These are phyloP conservation scores for Ernsta delagoae DNA, from an alignment of 2,888 invertebrate species.

Conservation along the genomic window DNA sequence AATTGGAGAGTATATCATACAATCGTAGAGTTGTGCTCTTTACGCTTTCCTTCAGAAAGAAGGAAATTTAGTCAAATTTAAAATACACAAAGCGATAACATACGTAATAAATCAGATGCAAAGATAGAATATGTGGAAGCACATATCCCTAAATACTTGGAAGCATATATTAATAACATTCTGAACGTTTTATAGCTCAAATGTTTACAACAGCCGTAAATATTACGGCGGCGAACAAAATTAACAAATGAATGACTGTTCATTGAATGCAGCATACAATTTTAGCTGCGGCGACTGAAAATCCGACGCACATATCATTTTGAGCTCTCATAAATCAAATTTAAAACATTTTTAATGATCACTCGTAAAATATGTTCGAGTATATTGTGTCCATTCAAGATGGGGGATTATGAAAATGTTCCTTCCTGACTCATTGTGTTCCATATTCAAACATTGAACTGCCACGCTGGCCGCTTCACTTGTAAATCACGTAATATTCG, in stretches of 20 bases:
- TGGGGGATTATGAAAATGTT: slow-evolving; percentile 44
- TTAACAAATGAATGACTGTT: slow-evolving; percentile 77
- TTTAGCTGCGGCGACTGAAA: slow-evolving; percentile 57
- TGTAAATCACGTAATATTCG: slow-evolving; percentile 1
- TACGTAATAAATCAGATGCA: slow-evolving; percentile 21
- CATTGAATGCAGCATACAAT: slow-evolving; percentile 71
- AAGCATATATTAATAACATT: slow-evolving; percentile 65
- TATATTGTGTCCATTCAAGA: slow-evolving; percentile 56
- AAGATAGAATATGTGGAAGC: slow-evolving; percentile 34
- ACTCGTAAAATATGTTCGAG: slow-evolving; percentile 63
- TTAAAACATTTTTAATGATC: slow-evolving; percentile 77
- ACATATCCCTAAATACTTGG: slow-evolving; percentile 44
- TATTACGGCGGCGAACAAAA: slow-evolving; percentile 69
- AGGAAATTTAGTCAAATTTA: slow-evolving; percentile 7
- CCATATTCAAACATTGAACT: slow-evolving; percentile 27
- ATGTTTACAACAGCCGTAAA: slow-evolving; percentile 75
- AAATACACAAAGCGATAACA: slow-evolving; percentile 14
- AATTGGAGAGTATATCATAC: no score
- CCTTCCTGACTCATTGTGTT: slow-evolving; percentile 33
- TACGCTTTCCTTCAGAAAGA: no score
- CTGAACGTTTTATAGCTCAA: slow-evolving; percentile 63
- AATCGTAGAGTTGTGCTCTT: no score
- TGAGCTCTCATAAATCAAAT: slow-evolving; percentile 72
- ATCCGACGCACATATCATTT: slow-evolving; percentile 67
- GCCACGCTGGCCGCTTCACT: neutral